Percentiles rank a stretch among this genome's conserved stretches.
Conservation (phyloP, 2,888 invertebrate genomes). For the Athalia rosae region DNA sequence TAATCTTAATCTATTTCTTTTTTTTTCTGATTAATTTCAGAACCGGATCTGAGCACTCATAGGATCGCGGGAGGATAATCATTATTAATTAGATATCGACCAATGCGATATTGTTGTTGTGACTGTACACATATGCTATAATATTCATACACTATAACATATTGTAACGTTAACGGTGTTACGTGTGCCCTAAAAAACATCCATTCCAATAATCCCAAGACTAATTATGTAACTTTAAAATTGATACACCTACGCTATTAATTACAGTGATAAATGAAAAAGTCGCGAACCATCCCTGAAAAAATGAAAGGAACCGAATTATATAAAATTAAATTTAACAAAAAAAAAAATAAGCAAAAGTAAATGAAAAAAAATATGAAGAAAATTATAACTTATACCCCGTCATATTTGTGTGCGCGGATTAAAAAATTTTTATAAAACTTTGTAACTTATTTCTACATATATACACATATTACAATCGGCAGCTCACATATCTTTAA, state of each 20-base stretch:
- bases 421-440: conserved; percentile 29
- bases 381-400: conserved; percentile 9
- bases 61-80: conserved; percentile 60
- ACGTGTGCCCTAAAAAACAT: conserved; percentile 11
- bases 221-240: not conserved
- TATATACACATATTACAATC: conserved; percentile 18
- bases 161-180: conserved; percentile 38
- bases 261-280: no score
- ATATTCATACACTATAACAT: conserved; percentile 27
- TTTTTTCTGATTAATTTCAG: conserved; percentile 63
- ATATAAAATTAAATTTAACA: no score
- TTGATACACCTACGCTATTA: no score
- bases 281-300: no score
- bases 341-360: no score
- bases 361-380: no score
- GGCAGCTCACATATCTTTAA: conserved; percentile 40
- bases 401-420: conserved; percentile 20
- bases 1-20: not conserved
- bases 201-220: not conserved
- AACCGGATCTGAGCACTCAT: conserved; percentile 67
- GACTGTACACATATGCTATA: conserved; percentile 46
- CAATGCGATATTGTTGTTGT: conserved; percentile 57
- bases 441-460: conserved; percentile 20
- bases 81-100: conserved; percentile 56
- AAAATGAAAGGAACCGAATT: no score